phyloP scores from a whole-genome alignment of 2,888 invertebrate species.

The Chironomus tentans region DNA sequence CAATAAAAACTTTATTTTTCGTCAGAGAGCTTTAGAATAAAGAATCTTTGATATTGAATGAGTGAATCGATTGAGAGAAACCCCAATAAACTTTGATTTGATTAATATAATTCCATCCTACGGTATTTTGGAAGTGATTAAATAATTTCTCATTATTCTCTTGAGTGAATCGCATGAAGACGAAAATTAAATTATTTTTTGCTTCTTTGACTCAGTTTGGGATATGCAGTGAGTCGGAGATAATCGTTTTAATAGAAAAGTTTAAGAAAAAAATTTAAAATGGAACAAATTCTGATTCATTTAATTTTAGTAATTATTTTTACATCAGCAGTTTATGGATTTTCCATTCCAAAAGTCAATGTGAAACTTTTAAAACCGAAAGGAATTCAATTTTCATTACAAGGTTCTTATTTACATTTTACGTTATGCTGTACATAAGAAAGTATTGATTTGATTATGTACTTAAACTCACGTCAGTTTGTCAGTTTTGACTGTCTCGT shows the following conservation, averaged over 20 bases:
- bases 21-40: not conserved
- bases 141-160: constrained; percentile 11
- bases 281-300: not conserved
- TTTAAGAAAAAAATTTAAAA: not conserved
- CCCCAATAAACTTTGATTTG: constrained; percentile 5
- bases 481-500: no score
- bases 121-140: not conserved
- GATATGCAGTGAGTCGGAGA: not conserved
- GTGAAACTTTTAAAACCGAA: constrained; percentile 2
- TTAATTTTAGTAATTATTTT: constrained; percentile 16
- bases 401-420: not conserved
- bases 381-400: constrained; percentile 17
- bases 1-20: constrained; percentile 21
- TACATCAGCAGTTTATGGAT: not conserved
- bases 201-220: not conserved
- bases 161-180: not conserved
- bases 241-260: constrained; percentile 1
- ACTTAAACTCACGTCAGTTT: no score
- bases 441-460: no score
- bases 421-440: no score
- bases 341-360: constrained; percentile 4
- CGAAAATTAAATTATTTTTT: not conserved
- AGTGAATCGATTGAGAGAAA: not conserved
- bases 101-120: not conserved
- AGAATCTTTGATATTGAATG: not conserved